A percentile compares a stretch with the other conserved stretches of the same genome.
phyloP scores from a whole-genome alignment of 2,888 invertebrate species.

The Caenorhabditis sp. region DNA sequence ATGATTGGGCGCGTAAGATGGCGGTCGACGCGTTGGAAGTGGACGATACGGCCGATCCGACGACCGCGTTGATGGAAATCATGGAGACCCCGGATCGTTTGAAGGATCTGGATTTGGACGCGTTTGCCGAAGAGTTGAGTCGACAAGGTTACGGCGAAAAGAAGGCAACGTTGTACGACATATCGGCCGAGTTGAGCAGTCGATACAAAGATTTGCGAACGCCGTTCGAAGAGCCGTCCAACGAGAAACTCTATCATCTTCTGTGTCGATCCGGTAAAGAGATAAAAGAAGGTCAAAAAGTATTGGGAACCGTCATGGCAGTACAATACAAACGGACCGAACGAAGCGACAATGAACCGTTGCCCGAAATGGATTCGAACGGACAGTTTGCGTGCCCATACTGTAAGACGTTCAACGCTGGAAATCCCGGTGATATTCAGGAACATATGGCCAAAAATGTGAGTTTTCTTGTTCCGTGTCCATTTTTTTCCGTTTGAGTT shows the following conservation, averaged over 20 bases:
- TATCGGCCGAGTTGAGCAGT: slow-evolving; percentile 90
- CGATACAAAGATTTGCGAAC: slow-evolving; percentile 73
- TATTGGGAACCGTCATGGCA: slow-evolving; percentile 36
- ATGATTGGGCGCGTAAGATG: slow-evolving; percentile 99
- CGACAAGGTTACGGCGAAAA: slow-evolving; percentile 80
- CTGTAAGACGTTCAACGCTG: slow-evolving; percentile 17
- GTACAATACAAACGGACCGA: slow-evolving; percentile 39
- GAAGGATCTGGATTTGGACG: slow-evolving; percentile 91
- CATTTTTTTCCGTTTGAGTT: no score
- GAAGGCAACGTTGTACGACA: slow-evolving; percentile 91
- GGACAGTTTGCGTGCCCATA: slow-evolving; percentile 23
- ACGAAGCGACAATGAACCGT: slow-evolving; percentile 4
- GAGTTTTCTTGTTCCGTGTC: slow-evolving; percentile 9
- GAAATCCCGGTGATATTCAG: slow-evolving; percentile 20
- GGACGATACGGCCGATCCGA: slow-evolving; percentile 76
- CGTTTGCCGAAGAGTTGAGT: slow-evolving; percentile 95
- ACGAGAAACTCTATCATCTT: slow-evolving; percentile 25
- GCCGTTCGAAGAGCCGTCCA: slow-evolving; percentile 40
- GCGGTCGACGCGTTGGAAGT: slow-evolving; percentile 98
- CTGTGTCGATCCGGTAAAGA: slow-evolving; percentile 28
- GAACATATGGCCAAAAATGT: slow-evolving; percentile 22
- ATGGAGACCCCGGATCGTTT: slow-evolving; percentile 82
- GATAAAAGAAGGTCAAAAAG: slow-evolving; percentile 23
- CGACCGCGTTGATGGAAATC: slow-evolving; percentile 95
- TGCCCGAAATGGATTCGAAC: slow-evolving; percentile 21